Percentiles rank a stretch among this genome's conserved stretches.
phyloP scores from a whole-genome alignment of 2,113 vertebrate species.

The Hirundichthys speculiger region DNA sequence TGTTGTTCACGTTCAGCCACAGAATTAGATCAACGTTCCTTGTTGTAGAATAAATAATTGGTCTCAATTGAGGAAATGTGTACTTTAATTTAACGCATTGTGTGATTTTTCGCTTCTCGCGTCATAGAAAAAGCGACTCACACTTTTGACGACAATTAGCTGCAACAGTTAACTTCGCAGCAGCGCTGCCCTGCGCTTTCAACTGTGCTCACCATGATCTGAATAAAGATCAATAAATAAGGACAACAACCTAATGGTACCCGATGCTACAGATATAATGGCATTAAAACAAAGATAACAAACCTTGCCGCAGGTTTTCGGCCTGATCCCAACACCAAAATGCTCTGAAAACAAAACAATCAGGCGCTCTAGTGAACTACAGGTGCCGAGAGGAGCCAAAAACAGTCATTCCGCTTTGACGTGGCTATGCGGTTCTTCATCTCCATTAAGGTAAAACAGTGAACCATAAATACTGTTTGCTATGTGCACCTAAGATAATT shows the following conservation, averaged over 20 bases:
- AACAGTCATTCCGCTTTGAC: not conserved
- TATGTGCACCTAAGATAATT: no score
- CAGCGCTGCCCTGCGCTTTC: no score
- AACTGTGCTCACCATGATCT: not conserved
- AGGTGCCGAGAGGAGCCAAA: slow-evolving; percentile 40
- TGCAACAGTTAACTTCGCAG: no score
- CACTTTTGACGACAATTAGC: no score
- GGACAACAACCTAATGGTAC: not conserved
- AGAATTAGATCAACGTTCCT: not conserved
- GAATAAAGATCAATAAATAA: not conserved
- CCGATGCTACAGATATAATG: fast-evolving
- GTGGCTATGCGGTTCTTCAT: slow-evolving; percentile 15
- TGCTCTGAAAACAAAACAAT: slow-evolving; percentile 57
- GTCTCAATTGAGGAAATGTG: fast-evolving
- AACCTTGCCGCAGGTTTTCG: slow-evolving; percentile 58
- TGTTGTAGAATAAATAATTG: not conserved
- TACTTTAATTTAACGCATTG: no score
- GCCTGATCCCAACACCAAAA: slow-evolving; percentile 34
- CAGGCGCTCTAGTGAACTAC: slow-evolving; percentile 36
- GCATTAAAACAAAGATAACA: slow-evolving; percentile 7
- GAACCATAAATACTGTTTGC: no score
- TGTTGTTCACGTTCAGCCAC: not conserved
- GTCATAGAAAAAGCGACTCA: no score
- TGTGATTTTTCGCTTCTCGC: not conserved
- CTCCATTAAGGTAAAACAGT: no score